These are phyloP conservation scores for Ormyrus pomaceus DNA, from an alignment of 2,888 invertebrate genomes.

Conservation along the genomic window DNA sequence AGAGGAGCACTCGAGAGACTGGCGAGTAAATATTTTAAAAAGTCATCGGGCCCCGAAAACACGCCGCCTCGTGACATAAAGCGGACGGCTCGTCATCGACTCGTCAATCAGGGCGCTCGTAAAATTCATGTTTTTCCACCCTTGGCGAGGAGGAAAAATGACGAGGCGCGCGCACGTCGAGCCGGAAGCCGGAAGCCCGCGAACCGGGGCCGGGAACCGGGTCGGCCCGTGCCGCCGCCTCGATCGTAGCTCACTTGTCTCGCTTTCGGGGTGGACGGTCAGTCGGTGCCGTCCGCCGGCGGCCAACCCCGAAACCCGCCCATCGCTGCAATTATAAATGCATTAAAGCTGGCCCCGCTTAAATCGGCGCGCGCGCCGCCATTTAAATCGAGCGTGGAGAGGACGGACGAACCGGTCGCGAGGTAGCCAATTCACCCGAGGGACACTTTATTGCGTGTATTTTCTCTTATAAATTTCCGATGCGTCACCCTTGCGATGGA, in stretches of 20 bases:
- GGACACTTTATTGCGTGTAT: slow-evolving; percentile 72
- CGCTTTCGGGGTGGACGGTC: not conserved
- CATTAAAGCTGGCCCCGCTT: slow-evolving; percentile 70
- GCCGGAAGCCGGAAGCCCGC: slow-evolving; percentile 35
- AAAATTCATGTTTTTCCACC: slow-evolving; percentile 4
- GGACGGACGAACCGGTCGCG: not conserved
- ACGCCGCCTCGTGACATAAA: too few relatives aligned
- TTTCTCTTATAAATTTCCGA: slow-evolving; percentile 72
- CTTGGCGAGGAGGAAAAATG: not conserved
- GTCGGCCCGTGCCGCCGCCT: slow-evolving; percentile 15
- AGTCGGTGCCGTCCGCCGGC: slow-evolving; percentile 64
- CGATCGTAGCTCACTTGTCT: slow-evolving; percentile 24
- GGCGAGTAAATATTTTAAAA: slow-evolving; percentile 37
- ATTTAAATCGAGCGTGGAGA: slow-evolving; percentile 60
- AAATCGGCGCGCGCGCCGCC: slow-evolving; percentile 44
- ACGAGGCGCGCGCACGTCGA: slow-evolving; percentile 11
- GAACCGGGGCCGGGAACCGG: slow-evolving; percentile 21
- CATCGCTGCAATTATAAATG: slow-evolving; percentile 72
- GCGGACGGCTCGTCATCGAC: slow-evolving; percentile 43
- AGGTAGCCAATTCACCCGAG: slow-evolving; percentile 15
- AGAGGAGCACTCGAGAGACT: slow-evolving; percentile 13
- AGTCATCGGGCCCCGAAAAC: slow-evolving; percentile 9
- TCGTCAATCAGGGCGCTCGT: slow-evolving; percentile 49
- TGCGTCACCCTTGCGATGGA: slow-evolving; percentile 27
- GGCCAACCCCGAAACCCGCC: too few relatives aligned